These are phyloP conservation scores for Pocillopora verrucosa DNA, from an alignment of 64 coral and sea anemone species.

Conservation along the genomic window DNA sequence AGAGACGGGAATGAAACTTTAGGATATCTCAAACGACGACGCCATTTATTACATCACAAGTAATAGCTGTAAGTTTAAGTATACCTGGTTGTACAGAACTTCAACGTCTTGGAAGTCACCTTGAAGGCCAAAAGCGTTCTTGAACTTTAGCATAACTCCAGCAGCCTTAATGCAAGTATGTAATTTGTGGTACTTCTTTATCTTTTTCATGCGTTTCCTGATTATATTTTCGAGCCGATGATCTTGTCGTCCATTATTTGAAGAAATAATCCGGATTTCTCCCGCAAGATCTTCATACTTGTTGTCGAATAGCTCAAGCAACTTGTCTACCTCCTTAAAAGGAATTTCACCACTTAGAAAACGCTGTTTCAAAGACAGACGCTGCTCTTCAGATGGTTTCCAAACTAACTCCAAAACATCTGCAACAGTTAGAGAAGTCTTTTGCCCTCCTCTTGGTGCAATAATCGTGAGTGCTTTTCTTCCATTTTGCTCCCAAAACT, in stretches of 20 bases:
- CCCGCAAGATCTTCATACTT: neutral
- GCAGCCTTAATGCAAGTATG: conserved; percentile 13
- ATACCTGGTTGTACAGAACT: conserved; percentile 15
- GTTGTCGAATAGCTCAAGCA: conserved; percentile 40
- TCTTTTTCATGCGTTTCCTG: neutral
- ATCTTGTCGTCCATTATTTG: neutral
- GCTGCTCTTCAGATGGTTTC: conserved; percentile 16
- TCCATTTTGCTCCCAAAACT: conserved; percentile 40
- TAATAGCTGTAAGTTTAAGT: neutral
- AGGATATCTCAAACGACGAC: neutral
- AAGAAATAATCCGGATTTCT: conserved; percentile 30
- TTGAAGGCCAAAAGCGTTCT: neutral
- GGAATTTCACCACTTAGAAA: conserved; percentile 26
- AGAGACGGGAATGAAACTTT: no score
- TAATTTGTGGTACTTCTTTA: conserved; percentile 26
- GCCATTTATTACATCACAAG: no score
- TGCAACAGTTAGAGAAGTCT: neutral
- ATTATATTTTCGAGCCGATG: neutral
- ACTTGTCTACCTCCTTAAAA: conserved; percentile 46
- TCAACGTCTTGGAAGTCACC: conserved; percentile 39
- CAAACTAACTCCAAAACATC: conserved; percentile 44
- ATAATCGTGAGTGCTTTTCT: neutral
- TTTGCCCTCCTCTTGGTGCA: conserved; percentile 1
- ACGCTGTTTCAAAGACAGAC: neutral
- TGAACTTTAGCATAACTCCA: conserved; percentile 43